Percentiles rank a stretch among this genome's conserved stretches.
phyloP scores from a whole-genome alignment of 2,797 vertebrate species.

The Hephaestus fuliginosus region DNA sequence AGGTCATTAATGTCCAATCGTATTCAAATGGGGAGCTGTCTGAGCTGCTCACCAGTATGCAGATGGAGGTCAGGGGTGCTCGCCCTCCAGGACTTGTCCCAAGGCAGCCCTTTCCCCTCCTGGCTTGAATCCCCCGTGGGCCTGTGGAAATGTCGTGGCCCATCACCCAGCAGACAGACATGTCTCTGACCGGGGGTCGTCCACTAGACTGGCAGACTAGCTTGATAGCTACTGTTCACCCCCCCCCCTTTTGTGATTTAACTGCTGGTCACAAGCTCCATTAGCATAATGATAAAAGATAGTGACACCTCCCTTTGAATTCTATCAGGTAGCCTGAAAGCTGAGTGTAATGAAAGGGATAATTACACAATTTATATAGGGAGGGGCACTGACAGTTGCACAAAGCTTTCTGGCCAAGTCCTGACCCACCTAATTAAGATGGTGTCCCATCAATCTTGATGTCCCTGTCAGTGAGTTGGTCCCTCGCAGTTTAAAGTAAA shows the following conservation, averaged over 20 bases:
- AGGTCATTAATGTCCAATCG: slow-evolving; percentile 66
- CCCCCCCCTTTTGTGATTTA: slow-evolving; percentile 81
- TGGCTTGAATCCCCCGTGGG: slow-evolving; percentile 66
- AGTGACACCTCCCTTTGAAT: slow-evolving; percentile 86
- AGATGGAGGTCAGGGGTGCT: slow-evolving; percentile 52
- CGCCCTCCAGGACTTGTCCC: slow-evolving; percentile 68
- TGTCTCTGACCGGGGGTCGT: slow-evolving; percentile 67
- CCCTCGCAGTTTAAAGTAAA: slow-evolving; percentile 57
- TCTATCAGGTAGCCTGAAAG: slow-evolving; percentile 83
- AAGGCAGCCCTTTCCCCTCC: slow-evolving; percentile 53
- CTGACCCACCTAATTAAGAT: slow-evolving; percentile 75
- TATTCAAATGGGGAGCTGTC: slow-evolving; percentile 69
- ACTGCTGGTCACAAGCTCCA: slow-evolving; percentile 77
- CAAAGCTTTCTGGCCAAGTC: slow-evolving; percentile 68
- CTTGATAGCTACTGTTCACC: slow-evolving; percentile 66
- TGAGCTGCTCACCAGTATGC: slow-evolving; percentile 64
- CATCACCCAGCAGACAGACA: slow-evolving; percentile 81
- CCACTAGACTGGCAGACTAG: slow-evolving; percentile 82
- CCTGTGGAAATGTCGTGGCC: slow-evolving; percentile 76
- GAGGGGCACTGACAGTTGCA: slow-evolving; percentile 80
- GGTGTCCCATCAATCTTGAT: slow-evolving; percentile 66
- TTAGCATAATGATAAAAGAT: slow-evolving; percentile 89
- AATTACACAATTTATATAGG: slow-evolving; percentile 85
- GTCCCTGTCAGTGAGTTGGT: slow-evolving; percentile 53
- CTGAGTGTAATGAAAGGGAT: slow-evolving; percentile 85